Conservation (phyloP, 2,797 vertebrate genomes). For the Enteromius thamalakanensis region DNA sequence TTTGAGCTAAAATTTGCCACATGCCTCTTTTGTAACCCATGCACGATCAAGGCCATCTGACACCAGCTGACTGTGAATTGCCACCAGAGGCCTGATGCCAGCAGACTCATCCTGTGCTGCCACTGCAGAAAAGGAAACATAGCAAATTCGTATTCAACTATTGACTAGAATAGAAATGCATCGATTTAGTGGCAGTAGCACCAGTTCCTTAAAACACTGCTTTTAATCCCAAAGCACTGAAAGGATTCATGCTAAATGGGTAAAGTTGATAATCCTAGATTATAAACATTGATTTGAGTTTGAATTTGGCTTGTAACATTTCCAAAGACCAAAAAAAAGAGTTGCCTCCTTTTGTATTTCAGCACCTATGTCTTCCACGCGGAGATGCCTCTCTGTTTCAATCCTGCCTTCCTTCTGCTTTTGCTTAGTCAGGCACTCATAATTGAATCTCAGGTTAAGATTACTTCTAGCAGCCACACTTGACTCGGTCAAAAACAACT, state of each 20-base stretch:
- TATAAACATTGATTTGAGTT: neutral
- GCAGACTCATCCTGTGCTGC: constrained; percentile 15
- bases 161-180: constrained; percentile 1
- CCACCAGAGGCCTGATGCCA: constrained; percentile 29
- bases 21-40: constrained; percentile 66
- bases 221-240: neutral
- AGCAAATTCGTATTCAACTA: constrained; percentile 15
- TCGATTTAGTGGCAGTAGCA: neutral
- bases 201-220: neutral
- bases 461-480: constrained; percentile 99
- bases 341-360: neutral
- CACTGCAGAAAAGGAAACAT: constrained; percentile 60
- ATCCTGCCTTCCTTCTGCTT: constrained; percentile 64
- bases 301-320: constrained; percentile 5
- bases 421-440: constrained; percentile 82
- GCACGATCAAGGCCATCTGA: constrained; percentile 63
- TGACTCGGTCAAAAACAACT: constrained; percentile 99
- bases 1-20: constrained; percentile 74
- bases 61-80: constrained; percentile 61
- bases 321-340: neutral
- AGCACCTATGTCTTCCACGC: neutral
- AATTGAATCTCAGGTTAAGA: constrained; percentile 98
- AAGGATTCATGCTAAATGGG: neutral
- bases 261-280: neutral
- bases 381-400: constrained; percentile 44